These are phyloP conservation scores for Rhinogobio ventralis DNA, from an alignment of 2,797 vertebrate species.

Conservation along the genomic window DNA sequence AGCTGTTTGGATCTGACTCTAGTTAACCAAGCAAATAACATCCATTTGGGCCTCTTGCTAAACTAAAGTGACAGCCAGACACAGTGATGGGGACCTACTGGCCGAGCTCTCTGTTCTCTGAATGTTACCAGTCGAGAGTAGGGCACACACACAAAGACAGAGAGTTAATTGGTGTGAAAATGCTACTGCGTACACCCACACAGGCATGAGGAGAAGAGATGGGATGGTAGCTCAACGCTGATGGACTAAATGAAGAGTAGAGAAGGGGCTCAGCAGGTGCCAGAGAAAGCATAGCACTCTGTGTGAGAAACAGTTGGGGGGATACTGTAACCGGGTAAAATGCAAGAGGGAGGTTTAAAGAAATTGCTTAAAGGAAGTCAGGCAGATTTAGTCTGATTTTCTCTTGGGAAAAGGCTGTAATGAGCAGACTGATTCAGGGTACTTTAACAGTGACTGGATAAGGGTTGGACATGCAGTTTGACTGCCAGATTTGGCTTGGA, in stretches of 20 bases:
- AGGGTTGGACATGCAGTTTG: not conserved
- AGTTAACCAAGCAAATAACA: slow-evolving; percentile 39
- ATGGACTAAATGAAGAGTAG: slow-evolving; percentile 3
- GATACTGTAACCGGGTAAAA: not conserved
- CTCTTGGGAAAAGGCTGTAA: slow-evolving; percentile 11
- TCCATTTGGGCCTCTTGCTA: slow-evolving; percentile 15
- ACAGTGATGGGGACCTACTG: slow-evolving; percentile 17
- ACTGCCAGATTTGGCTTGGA: not conserved
- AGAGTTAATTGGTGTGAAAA: slow-evolving; percentile 45
- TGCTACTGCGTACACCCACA: slow-evolving; percentile 7
- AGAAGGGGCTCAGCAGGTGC: slow-evolving; percentile 7
- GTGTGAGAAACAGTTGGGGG: not conserved
- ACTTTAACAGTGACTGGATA: not conserved
- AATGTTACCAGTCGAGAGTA: not conserved
- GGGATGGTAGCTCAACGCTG: slow-evolving; percentile 4
- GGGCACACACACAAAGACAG: slow-evolving; percentile 27
- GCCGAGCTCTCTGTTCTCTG: slow-evolving; percentile 21
- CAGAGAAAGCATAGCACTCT: slow-evolving; percentile 13
- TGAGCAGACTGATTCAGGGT: not conserved
- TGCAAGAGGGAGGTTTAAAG: not conserved
- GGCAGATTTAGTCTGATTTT: not conserved
- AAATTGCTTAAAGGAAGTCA: not conserved
- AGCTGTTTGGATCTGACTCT: slow-evolving; percentile 10
- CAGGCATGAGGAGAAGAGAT: not conserved
- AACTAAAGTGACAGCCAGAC: slow-evolving; percentile 43